These are phyloP conservation scores for Megalops cyprinoides DNA, from an alignment of 2,797 vertebrate genomes.

Conservation along the genomic window DNA sequence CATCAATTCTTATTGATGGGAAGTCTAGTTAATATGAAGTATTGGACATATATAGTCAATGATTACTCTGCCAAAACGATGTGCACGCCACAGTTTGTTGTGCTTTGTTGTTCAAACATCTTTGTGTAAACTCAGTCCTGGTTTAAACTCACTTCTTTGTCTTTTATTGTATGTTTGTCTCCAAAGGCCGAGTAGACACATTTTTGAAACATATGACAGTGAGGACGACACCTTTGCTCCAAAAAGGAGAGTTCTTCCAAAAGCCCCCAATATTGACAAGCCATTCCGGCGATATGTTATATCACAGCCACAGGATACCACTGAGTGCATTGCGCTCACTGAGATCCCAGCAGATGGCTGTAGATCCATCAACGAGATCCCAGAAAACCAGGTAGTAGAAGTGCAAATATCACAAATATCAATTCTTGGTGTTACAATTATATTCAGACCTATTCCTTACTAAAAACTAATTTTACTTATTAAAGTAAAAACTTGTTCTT, in stretches of 20 bases:
- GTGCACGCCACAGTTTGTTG: background rate
- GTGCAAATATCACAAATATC: no score
- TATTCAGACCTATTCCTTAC: no score
- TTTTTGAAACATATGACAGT: background rate
- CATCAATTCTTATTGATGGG: background rate
- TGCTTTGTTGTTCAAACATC: constrained; percentile 4
- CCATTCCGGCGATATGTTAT: no score
- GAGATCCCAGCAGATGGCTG: no score
- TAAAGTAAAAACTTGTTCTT: no score
- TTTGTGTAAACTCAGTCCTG: background rate
- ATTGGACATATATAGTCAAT: background rate
- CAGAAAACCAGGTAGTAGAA: no score
- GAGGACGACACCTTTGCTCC: constrained; percentile 10
- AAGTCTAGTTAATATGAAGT: constrained; percentile 16
- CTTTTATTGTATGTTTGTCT: constrained; percentile 1
- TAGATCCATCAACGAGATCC: no score
- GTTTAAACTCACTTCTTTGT: background rate
- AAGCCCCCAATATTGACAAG: no score
- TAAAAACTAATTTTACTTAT: no score
- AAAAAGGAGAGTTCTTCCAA: background rate
- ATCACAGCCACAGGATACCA: no score
- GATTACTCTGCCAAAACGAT: background rate
- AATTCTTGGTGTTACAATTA: no score
- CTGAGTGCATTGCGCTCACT: background rate
- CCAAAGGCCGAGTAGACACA: background rate